Conservation (phyloP, 2,797 vertebrate species). For the Acestrorhynchus altus region DNA sequence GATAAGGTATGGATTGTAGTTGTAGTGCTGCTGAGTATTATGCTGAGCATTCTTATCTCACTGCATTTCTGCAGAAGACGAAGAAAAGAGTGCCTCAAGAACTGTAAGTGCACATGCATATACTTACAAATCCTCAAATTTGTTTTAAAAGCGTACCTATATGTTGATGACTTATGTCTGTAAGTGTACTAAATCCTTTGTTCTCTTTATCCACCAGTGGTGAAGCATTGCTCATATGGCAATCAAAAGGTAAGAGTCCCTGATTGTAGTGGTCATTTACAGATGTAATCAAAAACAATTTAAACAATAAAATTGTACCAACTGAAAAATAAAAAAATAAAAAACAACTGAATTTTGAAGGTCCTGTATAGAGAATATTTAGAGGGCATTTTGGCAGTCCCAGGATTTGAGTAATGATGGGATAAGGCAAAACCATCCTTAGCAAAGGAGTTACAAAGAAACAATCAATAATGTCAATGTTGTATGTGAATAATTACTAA, state of each 20-base stretch:
- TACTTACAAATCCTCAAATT: background rate
- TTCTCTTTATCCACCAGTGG: slow-evolving; percentile 40
- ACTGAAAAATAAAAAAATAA: no score
- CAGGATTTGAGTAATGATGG: background rate
- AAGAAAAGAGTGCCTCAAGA: slow-evolving; percentile 54
- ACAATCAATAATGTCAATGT: background rate
- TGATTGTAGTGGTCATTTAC: background rate
- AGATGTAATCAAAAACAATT: no score
- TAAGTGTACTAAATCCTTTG: slow-evolving; percentile 6
- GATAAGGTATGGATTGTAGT: background rate
- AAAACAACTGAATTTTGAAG: no score
- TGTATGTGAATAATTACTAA: no score
- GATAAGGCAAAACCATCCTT: background rate
- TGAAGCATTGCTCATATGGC: slow-evolving; percentile 49
- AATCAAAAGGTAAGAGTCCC: slow-evolving; percentile 50
- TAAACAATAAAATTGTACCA: no score
- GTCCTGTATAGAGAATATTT: no score
- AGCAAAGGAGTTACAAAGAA: background rate
- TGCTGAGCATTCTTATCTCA: background rate
- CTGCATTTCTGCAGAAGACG: slow-evolving; percentile 39
- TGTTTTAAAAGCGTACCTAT: background rate
- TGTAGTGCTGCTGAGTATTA: background rate
- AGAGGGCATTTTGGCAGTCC: background rate
- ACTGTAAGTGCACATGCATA: slow-evolving; percentile 35
- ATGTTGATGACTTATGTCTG: background rate